These are phyloP conservation scores for Phacellophora camtschatica DNA, from an alignment of 30 jellyfish, hydroid and myxozoan species.

Conservation along the genomic window DNA sequence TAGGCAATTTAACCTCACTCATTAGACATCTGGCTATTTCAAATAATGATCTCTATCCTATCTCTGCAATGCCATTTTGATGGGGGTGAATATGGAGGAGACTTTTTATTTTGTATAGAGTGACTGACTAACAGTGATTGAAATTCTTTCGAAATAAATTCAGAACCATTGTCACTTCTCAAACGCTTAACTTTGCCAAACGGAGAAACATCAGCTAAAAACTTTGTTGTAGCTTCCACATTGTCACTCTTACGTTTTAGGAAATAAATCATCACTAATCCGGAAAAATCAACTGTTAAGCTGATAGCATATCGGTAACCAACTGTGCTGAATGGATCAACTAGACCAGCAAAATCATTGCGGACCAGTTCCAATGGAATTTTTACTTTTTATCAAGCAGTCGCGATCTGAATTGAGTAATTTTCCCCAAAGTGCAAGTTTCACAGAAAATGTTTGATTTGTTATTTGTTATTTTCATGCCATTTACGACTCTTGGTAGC, in stretches of 20 bases:
- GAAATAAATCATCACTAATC: no score
- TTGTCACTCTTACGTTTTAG: conserved; percentile 41
- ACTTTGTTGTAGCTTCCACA: conserved; percentile 19
- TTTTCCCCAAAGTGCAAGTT: conserved; percentile 27
- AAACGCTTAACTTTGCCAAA: conserved; percentile 49
- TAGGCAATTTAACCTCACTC: conserved; percentile 66
- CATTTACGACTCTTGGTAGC: conserved; percentile 57
- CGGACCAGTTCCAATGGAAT: conserved; percentile 60
- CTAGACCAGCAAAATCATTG: conserved; percentile 62
- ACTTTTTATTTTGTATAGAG: conserved; percentile 17
- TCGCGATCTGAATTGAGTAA: not conserved
- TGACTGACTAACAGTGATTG: conserved; percentile 6
- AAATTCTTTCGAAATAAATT: conserved; percentile 25
- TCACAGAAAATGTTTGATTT: conserved; percentile 26
- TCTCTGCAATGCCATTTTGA: conserved; percentile 59
- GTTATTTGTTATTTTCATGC: conserved; percentile 56
- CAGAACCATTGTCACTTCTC: conserved; percentile 53
- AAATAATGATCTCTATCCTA: conserved; percentile 40
- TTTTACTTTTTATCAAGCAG: conserved; percentile 18
- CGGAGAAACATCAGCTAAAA: conserved; percentile 57
- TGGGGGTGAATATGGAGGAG: conserved; percentile 67
- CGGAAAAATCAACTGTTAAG: no score
- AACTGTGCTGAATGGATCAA: conserved; percentile 42
- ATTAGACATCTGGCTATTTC: conserved; percentile 55
- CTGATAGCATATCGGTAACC: conserved; percentile 49